Evolutionary conservation across 2,888 invertebrate species (phyloP).

Genomic region (Capitulum mitella): DNA sequence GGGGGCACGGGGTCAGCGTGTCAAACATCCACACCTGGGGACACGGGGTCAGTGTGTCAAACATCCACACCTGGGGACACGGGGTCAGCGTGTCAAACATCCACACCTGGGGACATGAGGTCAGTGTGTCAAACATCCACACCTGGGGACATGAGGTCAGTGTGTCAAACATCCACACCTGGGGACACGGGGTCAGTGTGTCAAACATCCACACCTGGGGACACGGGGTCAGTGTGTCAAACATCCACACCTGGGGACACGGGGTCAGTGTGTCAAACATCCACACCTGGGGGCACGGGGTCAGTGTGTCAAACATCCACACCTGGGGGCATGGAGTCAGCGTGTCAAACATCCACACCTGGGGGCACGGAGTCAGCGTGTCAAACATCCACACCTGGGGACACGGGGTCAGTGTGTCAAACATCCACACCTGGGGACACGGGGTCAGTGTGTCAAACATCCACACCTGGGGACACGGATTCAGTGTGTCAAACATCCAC

Average conservation of each 20-base stretch:
- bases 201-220: slow-evolving; percentile 93
- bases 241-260: not conserved
- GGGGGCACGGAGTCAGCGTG: slow-evolving; percentile 35
- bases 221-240: not conserved
- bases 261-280: not conserved
- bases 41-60: too few relatives aligned
- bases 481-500: too few relatives aligned
- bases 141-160: slow-evolving; percentile 51
- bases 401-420: slow-evolving; percentile 40
- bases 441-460: too few relatives aligned
- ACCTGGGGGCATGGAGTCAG: not conserved
- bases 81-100: slow-evolving; percentile 46
- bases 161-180: not conserved
- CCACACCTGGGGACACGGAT: too few relatives aligned
- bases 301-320: not conserved
- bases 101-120: not conserved
- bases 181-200: slow-evolving; percentile 44
- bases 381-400: not conserved
- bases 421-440: too few relatives aligned
- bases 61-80: too few relatives aligned
- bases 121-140: slow-evolving; percentile 76
- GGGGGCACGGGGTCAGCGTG: not conserved
- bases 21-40: too few relatives aligned
- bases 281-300: not conserved
- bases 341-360: slow-evolving; percentile 95